Percentiles rank a stretch among this genome's conserved stretches.
phyloP scores from a whole-genome alignment of 37 sponge, comb jelly and placozoan genomes.

The Dysidea cf. avara region DNA sequence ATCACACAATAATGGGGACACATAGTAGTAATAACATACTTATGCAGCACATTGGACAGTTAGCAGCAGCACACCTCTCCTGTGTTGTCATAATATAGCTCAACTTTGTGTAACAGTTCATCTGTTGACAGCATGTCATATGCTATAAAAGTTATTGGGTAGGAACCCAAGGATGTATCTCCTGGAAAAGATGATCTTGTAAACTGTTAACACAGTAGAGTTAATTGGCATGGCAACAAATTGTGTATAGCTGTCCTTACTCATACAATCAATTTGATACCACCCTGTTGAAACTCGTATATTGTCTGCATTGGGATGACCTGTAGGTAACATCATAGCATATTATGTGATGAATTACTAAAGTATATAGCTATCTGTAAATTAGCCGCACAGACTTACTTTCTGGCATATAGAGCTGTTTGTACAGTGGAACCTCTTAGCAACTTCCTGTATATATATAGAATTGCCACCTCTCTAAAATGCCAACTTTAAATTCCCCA shows the following conservation, averaged over 20 bases:
- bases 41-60: background rate
- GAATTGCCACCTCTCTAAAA: no score
- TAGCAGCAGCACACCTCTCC: slow-evolving; percentile 33
- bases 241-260: no score
- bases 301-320: slow-evolving; percentile 71
- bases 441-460: no score
- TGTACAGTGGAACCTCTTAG: no score
- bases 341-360: no score
- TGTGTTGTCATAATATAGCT: slow-evolving; percentile 76
- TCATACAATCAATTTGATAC: slow-evolving; percentile 48
- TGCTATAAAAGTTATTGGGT: slow-evolving; percentile 52
- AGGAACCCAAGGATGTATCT: slow-evolving; percentile 1
- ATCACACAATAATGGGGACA: no score
- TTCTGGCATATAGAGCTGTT: no score
- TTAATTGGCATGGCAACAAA: no score
- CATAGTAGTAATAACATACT: background rate
- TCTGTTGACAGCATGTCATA: slow-evolving; percentile 41
- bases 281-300: slow-evolving; percentile 54
- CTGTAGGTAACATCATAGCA: slow-evolving; percentile 16
- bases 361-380: no score
- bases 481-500: no score
- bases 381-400: no score
- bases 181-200: slow-evolving; percentile 44
- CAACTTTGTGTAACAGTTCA: slow-evolving; percentile 43
- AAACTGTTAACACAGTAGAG: no score